These are phyloP conservation scores for Mastomys natalensis DNA, from an alignment of 2,113 vertebrate genomes.

Conservation along the genomic window DNA sequence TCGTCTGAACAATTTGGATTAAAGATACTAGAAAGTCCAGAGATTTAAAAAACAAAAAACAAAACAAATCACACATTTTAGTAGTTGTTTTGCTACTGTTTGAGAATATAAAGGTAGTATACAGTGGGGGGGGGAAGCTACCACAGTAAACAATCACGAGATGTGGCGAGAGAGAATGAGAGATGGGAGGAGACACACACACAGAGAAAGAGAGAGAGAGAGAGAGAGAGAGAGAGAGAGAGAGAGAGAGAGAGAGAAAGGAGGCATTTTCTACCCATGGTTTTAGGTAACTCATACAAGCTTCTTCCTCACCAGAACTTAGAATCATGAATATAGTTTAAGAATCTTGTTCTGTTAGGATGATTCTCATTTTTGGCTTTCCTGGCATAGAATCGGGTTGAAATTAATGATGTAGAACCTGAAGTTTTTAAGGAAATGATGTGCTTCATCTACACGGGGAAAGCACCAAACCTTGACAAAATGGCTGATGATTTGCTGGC, in stretches of 20 bases:
- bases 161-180: not conserved
- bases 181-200: no score
- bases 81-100: not conserved
- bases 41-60: not conserved
- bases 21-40: not conserved
- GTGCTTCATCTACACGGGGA: slow-evolving; percentile 97
- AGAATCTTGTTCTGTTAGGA: slow-evolving; percentile 62
- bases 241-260: no score
- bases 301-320: slow-evolving; percentile 35
- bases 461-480: slow-evolving; percentile 96
- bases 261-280: not conserved
- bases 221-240: no score
- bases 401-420: slow-evolving; percentile 96
- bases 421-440: slow-evolving; percentile 99
- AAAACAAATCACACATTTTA: not conserved
- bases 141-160: not conserved
- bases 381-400: slow-evolving; percentile 91
- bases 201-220: not conserved
- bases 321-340: slow-evolving; percentile 54
- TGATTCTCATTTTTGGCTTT: slow-evolving; percentile 62
- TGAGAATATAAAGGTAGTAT: slow-evolving; percentile 19
- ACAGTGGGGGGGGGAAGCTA: not conserved
- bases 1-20: not conserved
- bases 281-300: not conserved
- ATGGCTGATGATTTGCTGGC: slow-evolving; percentile 98